These are phyloP conservation scores for Incurvaria masculella DNA, from an alignment of 2,888 invertebrate species.

Conservation along the genomic window DNA sequence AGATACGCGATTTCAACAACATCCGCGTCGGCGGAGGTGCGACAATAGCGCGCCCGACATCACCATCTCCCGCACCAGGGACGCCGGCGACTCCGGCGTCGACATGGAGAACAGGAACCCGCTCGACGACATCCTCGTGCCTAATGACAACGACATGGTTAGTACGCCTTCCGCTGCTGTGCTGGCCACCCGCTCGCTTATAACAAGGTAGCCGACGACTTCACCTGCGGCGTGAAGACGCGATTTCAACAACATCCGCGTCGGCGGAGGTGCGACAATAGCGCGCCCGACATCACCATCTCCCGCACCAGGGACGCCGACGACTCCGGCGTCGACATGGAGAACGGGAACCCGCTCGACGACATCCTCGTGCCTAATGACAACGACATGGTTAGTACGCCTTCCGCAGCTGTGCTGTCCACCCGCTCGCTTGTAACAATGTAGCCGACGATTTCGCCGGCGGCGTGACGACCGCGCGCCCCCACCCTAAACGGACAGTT, in stretches of 20 bases:
- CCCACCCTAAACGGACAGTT: no score
- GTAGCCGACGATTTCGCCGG: no score
- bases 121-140: constrained; percentile 30
- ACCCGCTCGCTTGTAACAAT: no score
- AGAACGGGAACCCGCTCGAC: constrained; percentile 44
- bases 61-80: constrained; percentile 27
- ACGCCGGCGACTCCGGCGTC: constrained; percentile 47
- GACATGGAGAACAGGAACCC: constrained; percentile 50
- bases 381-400: constrained; percentile 48
- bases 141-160: constrained; percentile 47
- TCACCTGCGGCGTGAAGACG: constrained; percentile 42
- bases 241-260: constrained; percentile 36
- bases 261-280: constrained; percentile 22
- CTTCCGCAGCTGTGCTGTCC: no score
- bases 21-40: constrained; percentile 29
- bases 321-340: constrained; percentile 49
- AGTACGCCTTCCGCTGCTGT: no score
- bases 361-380: constrained; percentile 34
- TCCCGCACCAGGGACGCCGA: constrained; percentile 37
- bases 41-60: constrained; percentile 17
- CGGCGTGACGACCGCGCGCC: no score
- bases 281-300: constrained; percentile 11
- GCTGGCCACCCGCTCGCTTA: no score
- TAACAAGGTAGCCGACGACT: constrained; percentile 49
- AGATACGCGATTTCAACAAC: constrained; percentile 35